Evolutionary conservation across 2,797 vertebrate species (phyloP).

Genomic region (Phalloptychus januarius): DNA sequence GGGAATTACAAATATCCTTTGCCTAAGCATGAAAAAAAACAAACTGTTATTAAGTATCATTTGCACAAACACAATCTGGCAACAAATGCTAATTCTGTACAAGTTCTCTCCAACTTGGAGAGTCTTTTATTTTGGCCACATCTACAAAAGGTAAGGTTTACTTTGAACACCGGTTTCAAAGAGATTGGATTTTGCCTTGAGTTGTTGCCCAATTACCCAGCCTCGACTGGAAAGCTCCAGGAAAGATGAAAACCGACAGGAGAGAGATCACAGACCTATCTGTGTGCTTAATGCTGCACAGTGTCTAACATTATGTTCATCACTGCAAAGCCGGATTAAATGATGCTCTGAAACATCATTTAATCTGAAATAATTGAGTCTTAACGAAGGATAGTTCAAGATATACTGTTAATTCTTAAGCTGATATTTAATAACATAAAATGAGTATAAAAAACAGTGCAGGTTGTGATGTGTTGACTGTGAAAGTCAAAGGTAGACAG

Average conservation of each 20-base stretch:
- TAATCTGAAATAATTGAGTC: slow-evolving; percentile 18
- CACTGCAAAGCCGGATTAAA: slow-evolving; percentile 8
- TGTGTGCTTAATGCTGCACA: background rate
- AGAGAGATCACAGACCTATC: slow-evolving; percentile 14
- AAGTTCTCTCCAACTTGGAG: background rate
- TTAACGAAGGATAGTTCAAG: slow-evolving; percentile 19
- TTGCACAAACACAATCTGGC: slow-evolving; percentile 1
- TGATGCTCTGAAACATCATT: slow-evolving; percentile 14
- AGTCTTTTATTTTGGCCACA: slow-evolving; percentile 2
- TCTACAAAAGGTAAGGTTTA: slow-evolving; percentile 6
- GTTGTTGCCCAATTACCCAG: slow-evolving; percentile 13
- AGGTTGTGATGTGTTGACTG: slow-evolving; percentile 17
- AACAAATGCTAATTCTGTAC: background rate
- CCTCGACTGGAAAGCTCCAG: background rate
- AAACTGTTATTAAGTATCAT: slow-evolving; percentile 31
- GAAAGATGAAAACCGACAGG: slow-evolving; percentile 11
- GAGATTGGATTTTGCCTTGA: background rate
- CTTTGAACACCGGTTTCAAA: background rate
- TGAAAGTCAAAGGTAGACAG: slow-evolving; percentile 26
- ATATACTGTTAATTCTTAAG: slow-evolving; percentile 28
- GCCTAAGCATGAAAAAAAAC: background rate
- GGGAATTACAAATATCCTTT: slow-evolving; percentile 16
- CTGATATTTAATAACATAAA: slow-evolving; percentile 25
- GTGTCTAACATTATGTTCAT: slow-evolving; percentile 4
- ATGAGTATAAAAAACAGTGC: slow-evolving; percentile 15